Evolutionary conservation across 2,113 vertebrate genomes (phyloP).

Genomic region (Tringa solitaria): DNA sequence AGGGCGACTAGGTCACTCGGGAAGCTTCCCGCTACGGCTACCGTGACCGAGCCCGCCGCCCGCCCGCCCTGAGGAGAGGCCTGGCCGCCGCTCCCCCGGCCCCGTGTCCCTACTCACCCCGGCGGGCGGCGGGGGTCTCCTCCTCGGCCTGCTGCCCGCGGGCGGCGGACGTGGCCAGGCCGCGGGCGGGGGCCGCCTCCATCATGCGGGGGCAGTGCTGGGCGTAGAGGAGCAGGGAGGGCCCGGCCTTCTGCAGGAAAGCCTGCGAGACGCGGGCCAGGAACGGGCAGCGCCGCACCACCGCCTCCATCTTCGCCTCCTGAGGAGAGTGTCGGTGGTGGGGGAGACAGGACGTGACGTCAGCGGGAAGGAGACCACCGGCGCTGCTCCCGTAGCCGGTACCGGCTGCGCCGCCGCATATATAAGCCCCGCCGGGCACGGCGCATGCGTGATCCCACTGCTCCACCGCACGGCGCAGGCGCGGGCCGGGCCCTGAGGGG

Average conservation of each 20-base stretch:
- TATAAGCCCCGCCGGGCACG: not conserved
- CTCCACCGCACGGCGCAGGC: not conserved
- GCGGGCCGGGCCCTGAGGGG: not conserved
- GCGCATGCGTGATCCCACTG: not conserved
- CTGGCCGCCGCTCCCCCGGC: not conserved
- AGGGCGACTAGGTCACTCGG: not conserved
- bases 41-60: not conserved
- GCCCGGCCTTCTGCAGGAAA: conserved; percentile 92
- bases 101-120: conserved; percentile 70
- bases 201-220: conserved; percentile 95
- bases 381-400: fast-evolving
- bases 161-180: conserved; percentile 80
- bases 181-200: conserved; percentile 81
- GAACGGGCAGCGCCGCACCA: conserved; percentile 92
- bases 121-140: conserved; percentile 57
- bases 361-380: not conserved
- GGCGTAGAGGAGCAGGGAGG: conserved; percentile 86
- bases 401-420: not conserved
- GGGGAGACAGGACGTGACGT: not conserved
- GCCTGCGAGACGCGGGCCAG: conserved; percentile 88
- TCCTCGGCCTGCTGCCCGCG: conserved; percentile 78
- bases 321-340: too few species aligned
- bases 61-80: not conserved
- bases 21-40: not conserved
- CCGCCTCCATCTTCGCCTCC: conserved; percentile 81